Conservation (phyloP, 2,797 vertebrate species). For the Catamblyrhynchus diadema region DNA sequence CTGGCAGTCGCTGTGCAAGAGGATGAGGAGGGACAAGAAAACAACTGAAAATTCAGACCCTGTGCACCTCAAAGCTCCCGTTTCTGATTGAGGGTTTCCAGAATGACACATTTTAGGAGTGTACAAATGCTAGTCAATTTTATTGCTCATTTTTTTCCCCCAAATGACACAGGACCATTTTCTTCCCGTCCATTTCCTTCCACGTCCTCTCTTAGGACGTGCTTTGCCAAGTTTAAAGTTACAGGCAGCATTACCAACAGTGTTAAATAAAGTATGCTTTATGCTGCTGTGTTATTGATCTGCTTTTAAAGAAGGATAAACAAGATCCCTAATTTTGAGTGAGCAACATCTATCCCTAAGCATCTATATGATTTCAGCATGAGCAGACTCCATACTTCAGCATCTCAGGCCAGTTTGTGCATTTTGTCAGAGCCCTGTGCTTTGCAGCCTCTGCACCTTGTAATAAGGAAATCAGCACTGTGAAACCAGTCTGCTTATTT, state of each 20-base stretch:
- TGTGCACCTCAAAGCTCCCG: neutral
- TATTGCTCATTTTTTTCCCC: fast-evolving
- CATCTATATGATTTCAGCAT: neutral
- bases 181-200: neutral
- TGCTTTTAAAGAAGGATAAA: neutral
- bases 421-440: neutral
- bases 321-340: neutral
- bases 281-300: neutral
- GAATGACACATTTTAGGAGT: neutral
- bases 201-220: neutral
- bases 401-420: neutral
- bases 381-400: neutral
- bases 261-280: neutral
- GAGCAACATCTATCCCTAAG: neutral
- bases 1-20: neutral
- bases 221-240: neutral
- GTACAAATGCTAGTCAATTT: neutral
- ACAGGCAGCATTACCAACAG: neutral
- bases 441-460: neutral
- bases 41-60: neutral
- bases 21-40: neutral
- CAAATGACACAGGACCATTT: neutral
- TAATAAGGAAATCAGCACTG: neutral
- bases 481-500: neutral
- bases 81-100: neutral